These are phyloP conservation scores for Phragmatobia fuliginosa DNA, from an alignment of 2,888 invertebrate species.

Conservation along the genomic window DNA sequence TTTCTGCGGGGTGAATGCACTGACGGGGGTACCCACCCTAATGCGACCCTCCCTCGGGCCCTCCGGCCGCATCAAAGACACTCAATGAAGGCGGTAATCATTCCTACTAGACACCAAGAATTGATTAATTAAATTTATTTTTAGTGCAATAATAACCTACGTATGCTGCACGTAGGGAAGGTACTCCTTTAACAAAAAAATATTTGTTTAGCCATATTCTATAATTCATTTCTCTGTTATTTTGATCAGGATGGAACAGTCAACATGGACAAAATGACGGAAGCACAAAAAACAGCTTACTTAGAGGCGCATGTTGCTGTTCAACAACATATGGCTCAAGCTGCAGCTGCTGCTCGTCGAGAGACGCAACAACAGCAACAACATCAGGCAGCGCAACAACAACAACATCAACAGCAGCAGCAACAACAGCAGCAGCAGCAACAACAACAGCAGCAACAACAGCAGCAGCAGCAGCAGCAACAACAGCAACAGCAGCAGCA, in stretches of 20 bases:
- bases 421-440: constrained; percentile 75
- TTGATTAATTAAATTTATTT: constrained; percentile 46
- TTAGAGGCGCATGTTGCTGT: constrained; percentile 91
- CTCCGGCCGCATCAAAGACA: constrained; percentile 79
- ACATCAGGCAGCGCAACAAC: constrained; percentile 63
- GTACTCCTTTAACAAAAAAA: background rate
- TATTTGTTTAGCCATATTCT: background rate
- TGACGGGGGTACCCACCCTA: constrained; percentile 75
- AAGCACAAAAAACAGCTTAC: constrained; percentile 91
- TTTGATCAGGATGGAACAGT: constrained; percentile 87
- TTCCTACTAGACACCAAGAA: constrained; percentile 53
- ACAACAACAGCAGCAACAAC: constrained; percentile 69
- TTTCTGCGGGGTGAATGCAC: constrained; percentile 86
- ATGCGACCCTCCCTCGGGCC: constrained; percentile 67
- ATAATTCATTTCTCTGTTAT: background rate
- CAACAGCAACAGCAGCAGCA: constrained; percentile 72
- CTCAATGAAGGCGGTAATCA: constrained; percentile 70
- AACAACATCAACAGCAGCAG: constrained; percentile 73
- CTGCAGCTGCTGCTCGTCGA: constrained; percentile 86
- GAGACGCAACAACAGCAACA: constrained; percentile 82
- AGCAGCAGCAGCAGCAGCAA: constrained; percentile 71
- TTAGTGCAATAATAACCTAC: constrained; percentile 16
- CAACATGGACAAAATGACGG: constrained; percentile 92
- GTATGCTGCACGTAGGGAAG: too few relatives aligned
- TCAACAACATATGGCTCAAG: constrained; percentile 92